Conservation (phyloP, 2,113 vertebrate species). For the Ceyx cyanopectus region DNA sequence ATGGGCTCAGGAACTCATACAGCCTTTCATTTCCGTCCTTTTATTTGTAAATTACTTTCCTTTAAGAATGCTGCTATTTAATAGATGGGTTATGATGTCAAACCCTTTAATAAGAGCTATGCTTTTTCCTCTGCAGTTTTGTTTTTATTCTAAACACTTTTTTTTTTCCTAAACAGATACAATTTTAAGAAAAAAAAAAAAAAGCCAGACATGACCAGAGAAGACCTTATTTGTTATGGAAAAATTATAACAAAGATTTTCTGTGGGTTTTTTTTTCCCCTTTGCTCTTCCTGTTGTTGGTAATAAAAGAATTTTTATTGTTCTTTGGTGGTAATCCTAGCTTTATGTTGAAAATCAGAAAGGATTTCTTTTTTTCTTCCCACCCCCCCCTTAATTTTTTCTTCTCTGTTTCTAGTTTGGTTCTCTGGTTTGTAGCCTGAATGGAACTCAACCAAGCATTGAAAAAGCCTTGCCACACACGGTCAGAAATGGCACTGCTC, state of each 20-base stretch:
- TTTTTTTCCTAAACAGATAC: constrained; percentile 47
- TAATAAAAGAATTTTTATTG: constrained; percentile 70
- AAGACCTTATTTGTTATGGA: constrained; percentile 66
- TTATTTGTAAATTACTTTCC: constrained; percentile 67
- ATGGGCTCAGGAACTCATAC: constrained; percentile 57
- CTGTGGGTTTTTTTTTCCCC: constrained; percentile 33
- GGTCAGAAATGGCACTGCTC: not conserved
- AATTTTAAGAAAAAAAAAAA: constrained; percentile 38
- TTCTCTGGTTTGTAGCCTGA: constrained; percentile 59
- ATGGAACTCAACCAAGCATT: constrained; percentile 53
- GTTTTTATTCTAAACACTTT: constrained; percentile 56
- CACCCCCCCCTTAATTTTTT: not conserved
- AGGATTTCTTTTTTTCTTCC: not conserved
- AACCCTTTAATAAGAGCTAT: constrained; percentile 53
- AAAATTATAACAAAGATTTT: constrained; percentile 68
- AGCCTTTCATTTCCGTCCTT: constrained; percentile 68
- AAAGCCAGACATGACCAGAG: constrained; percentile 64
- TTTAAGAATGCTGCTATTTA: constrained; percentile 55
- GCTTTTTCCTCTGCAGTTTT: constrained; percentile 58
- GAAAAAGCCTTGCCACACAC: constrained; percentile 30
- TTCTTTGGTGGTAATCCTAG: constrained; percentile 64
- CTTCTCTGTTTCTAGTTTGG: constrained; percentile 15
- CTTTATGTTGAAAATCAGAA: constrained; percentile 65
- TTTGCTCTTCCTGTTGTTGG: constrained; percentile 61
- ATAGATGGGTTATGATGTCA: constrained; percentile 57